Base-by-base conservation (phyloP, 2,888 invertebrate genomes). In the Arenicola marina region DNA sequence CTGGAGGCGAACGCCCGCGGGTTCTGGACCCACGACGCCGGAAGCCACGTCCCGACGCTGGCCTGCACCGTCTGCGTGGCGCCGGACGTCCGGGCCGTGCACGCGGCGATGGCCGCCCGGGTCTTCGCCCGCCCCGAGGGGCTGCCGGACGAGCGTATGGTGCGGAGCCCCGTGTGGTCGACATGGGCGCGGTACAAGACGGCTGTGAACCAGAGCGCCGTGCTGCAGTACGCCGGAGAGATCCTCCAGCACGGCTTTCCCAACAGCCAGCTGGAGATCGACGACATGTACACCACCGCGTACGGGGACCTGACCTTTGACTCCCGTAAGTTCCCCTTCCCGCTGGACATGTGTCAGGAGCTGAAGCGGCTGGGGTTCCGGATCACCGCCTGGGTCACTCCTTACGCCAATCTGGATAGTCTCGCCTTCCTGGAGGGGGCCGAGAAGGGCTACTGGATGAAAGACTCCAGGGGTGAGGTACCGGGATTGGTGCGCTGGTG, bases 281-380 rank as follows among this genome's bases (percentile, higher is more conserved):
- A 94, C 73, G 60, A 89, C 87, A 87, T 89, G 29, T 94, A 93
- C 92, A 93, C 94, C 81, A 87, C 88, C 11, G 91, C 91, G 76
- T 93, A 93, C 78, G 95, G 95, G 0, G 90, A 92, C 0, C 84
- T 91, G 92, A 87, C 86, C 2, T 92, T 94, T 64, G 87, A 91
- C 70, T 84, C 85, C 28, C 83, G 80, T 4, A 91, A 90, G 77
- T 90, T 93, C 74, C 89, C 90, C 0, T 84, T 91, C 69, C 87
- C 92, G 15, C 87, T 85, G 57, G 79, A 85, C 55, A 85, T 92
- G 26, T 86, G 90, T 0, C 81, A 85, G 34, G 84, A 87, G 51
- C 84, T 93, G 28, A 75, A 78, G 51, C 67, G 71, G 2, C 66
- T 88, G 63, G 90, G 90, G 0, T 91, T 91, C 79, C 87, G 91